A percentile compares a stretch with the other conserved stretches of the same genome.
Conservation (phyloP, 2,113 vertebrate genomes). For the Tonatia bakeri region DNA sequence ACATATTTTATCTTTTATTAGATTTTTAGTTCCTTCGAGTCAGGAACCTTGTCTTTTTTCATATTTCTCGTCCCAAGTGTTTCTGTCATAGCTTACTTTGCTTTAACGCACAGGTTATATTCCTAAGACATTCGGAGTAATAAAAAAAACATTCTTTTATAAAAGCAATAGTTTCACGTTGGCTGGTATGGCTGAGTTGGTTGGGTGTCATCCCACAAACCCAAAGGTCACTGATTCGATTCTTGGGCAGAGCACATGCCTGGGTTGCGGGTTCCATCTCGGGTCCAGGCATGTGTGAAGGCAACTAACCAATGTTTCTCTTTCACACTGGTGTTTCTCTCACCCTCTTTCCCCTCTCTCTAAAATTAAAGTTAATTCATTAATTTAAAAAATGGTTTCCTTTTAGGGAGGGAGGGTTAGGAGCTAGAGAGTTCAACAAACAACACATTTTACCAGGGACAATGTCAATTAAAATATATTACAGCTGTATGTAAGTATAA, state of each 20-base stretch:
- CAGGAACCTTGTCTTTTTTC: background rate
- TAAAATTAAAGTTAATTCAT: no score
- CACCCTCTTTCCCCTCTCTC: no score
- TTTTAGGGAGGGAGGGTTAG: background rate
- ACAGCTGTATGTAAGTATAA: background rate
- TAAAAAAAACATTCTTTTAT: background rate
- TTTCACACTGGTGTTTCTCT: no score
- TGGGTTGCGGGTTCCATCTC: no score
- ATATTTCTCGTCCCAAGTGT: background rate
- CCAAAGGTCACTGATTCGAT: no score
- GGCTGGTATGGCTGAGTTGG: no score
- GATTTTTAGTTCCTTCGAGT: background rate
- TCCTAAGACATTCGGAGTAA: conserved; percentile 12
- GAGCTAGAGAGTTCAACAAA: background rate
- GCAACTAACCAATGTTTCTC: no score
- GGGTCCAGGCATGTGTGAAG: no score
- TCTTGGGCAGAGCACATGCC: no score
- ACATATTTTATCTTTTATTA: background rate
- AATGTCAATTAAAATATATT: conserved; percentile 2
- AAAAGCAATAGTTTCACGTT: background rate
- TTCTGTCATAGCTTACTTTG: background rate
- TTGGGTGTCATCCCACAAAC: no score
- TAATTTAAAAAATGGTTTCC: background rate
- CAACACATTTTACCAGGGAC: background rate
- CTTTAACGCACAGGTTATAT: background rate